phyloP scores from a whole-genome alignment of 2,797 vertebrate genomes.

The Sardinella longiceps region DNA sequence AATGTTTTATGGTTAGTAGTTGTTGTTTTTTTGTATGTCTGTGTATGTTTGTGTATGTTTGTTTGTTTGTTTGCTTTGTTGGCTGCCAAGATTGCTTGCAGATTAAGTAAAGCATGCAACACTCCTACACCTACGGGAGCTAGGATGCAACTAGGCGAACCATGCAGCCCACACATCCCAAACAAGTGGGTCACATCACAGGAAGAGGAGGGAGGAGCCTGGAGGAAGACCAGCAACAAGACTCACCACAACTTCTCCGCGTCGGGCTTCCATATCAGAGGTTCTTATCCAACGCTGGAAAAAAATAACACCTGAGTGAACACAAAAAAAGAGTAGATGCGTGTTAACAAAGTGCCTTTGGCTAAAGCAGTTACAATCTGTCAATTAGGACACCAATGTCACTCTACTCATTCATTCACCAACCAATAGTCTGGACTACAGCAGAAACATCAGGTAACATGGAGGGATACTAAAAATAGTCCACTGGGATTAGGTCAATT shows the following conservation, averaged over 20 bases:
- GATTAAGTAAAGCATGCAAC: background rate
- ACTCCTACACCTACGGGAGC: background rate
- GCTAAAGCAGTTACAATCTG: background rate
- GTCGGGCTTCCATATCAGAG: constrained; percentile 59
- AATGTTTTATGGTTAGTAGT: background rate
- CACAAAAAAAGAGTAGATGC: constrained; percentile 25
- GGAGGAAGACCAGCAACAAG: constrained; percentile 5
- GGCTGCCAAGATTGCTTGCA: background rate
- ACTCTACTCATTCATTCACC: background rate
- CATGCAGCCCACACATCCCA: constrained; percentile 12
- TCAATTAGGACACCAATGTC: background rate
- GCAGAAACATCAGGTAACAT: background rate
- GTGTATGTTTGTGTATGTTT: no score
- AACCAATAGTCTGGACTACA: background rate
- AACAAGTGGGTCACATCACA: constrained; percentile 29
- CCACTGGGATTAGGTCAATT: background rate
- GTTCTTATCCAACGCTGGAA: constrained; percentile 29
- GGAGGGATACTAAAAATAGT: background rate
- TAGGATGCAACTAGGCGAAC: background rate
- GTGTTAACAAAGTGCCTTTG: constrained; percentile 5
- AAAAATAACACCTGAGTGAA: constrained; percentile 45
- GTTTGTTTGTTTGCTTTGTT: no score
- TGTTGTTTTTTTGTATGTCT: no score
- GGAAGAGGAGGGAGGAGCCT: background rate
- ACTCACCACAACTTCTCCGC: constrained; percentile 55